These are phyloP conservation scores for Trichonephila clavata DNA, from an alignment of 1,140 invertebrate species.

Conservation along the genomic window DNA sequence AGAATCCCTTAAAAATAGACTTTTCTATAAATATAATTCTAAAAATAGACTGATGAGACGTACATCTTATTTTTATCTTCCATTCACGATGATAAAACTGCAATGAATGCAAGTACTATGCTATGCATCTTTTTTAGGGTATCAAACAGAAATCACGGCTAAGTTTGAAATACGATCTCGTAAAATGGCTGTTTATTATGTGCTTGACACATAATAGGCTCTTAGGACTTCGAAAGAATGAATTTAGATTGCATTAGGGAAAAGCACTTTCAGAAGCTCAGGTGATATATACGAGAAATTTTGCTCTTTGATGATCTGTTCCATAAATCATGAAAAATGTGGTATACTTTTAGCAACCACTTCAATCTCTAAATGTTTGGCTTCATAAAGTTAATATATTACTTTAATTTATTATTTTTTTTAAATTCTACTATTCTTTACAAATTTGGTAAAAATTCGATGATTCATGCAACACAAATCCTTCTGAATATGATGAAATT, in stretches of 20 bases:
- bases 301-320: neutral
- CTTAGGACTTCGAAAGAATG: neutral
- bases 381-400: neutral
- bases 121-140: neutral
- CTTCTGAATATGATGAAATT: too few species aligned
- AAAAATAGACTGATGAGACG: too few species aligned
- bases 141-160: neutral
- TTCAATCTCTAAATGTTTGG: neutral
- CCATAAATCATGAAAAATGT: neutral
- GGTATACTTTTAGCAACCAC: neutral
- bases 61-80: neutral
- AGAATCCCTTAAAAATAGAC: too few species aligned
- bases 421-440: too few species aligned
- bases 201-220: conserved; percentile 17
- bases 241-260: conserved; percentile 9
- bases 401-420: too few species aligned
- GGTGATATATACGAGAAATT: neutral
- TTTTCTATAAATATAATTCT: too few species aligned
- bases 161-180: conserved; percentile 8
- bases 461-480: too few species aligned
- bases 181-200: conserved; percentile 28
- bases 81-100: neutral
- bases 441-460: too few species aligned
- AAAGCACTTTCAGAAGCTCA: neutral
- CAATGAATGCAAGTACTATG: neutral